Evolutionary conservation across 1,140 invertebrate genomes (phyloP).

Genomic region (Lepidurus couesii): DNA sequence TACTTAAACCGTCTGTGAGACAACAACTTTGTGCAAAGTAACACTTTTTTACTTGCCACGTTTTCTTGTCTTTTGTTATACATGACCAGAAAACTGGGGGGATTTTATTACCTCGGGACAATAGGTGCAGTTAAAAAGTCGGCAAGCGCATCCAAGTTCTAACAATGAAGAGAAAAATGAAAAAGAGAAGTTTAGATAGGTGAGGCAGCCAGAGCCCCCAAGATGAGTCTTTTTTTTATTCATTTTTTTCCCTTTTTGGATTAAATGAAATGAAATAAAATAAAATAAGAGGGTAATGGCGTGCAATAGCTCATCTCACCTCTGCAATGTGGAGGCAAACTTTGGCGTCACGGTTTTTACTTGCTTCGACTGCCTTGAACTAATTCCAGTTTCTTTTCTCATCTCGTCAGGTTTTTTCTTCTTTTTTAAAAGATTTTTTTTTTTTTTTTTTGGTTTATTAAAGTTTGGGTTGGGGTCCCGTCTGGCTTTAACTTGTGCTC

Average conservation of each 20-base stretch:
- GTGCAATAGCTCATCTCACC: slow-evolving; percentile 3
- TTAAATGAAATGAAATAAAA: background rate
- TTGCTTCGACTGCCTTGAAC: slow-evolving; percentile 18
- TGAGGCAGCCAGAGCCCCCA: background rate
- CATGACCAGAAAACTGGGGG: background rate
- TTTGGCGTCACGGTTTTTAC: slow-evolving; percentile 4
- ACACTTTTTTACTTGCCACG: background rate
- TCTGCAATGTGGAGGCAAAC: background rate
- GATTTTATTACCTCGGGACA: slow-evolving; percentile 15
- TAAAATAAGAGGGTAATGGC: background rate
- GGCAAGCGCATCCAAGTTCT: background rate
- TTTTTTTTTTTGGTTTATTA: too few species aligned
- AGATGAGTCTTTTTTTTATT: background rate
- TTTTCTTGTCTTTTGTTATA: background rate
- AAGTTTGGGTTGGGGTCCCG: too few species aligned
- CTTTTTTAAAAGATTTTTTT: too few species aligned
- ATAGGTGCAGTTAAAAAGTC: slow-evolving; percentile 4
- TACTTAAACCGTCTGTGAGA: background rate
- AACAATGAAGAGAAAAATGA: background rate
- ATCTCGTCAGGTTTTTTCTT: background rate
- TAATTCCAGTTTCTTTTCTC: background rate
- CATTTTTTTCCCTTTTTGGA: background rate
- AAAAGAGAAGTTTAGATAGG: background rate
- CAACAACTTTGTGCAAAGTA: background rate
- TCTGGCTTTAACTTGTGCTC: too few species aligned